Evolutionary conservation across 1,140 invertebrate species (phyloP).

Genomic region (Luehdorfia chinensis): DNA sequence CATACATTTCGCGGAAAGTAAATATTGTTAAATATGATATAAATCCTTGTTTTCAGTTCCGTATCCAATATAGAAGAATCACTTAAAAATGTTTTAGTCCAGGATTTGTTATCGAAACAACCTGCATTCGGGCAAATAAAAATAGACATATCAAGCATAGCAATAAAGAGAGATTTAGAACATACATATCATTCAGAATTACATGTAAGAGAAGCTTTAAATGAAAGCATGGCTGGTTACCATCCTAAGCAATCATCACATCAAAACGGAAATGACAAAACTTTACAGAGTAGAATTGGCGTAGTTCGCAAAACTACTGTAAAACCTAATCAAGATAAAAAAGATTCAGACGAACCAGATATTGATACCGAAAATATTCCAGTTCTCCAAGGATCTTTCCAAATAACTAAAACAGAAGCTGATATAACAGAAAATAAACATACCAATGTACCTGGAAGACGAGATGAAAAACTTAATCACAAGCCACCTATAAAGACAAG

Average conservation of each 20-base stretch:
- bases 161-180: constrained; percentile 80
- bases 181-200: constrained; percentile 70
- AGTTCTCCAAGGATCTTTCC: constrained; percentile 79
- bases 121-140: constrained; percentile 82
- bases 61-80: constrained; percentile 82
- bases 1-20: too few relatives aligned
- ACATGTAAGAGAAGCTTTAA: constrained; percentile 62
- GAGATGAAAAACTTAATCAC: constrained; percentile 60
- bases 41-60: constrained; percentile 64
- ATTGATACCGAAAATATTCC: constrained; percentile 77
- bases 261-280: constrained; percentile 65
- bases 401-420: constrained; percentile 80
- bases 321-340: constrained; percentile 56
- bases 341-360: constrained; percentile 73
- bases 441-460: constrained; percentile 42
- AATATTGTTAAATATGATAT: not conserved
- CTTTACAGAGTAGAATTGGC: constrained; percentile 64
- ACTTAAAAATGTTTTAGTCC: constrained; percentile 81
- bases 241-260: constrained; percentile 42
- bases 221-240: constrained; percentile 59
- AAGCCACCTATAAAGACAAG: constrained; percentile 48
- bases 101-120: constrained; percentile 81
- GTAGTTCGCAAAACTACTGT: constrained; percentile 76
- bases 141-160: constrained; percentile 81
- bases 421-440: constrained; percentile 80